Conservation (phyloP, 2,113 vertebrate species). For the Orientallactaga bullata region DNA sequence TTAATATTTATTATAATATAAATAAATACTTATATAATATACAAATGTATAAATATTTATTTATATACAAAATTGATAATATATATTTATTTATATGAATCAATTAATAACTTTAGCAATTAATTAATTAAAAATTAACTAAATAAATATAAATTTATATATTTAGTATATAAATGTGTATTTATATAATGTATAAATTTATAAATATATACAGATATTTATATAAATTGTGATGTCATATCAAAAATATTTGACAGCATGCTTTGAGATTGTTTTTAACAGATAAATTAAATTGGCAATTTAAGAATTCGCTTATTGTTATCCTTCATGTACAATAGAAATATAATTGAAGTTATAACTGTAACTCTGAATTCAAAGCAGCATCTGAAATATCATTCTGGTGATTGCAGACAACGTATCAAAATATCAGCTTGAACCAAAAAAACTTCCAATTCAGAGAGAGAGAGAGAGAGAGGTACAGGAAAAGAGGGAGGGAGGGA, state of each 20-base stretch:
- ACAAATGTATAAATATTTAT: too few species aligned
- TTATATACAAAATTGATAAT: too few species aligned
- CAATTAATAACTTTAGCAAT: too few species aligned
- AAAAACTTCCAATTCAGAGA: background rate
- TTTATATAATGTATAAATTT: too few species aligned
- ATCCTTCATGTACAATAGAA: background rate
- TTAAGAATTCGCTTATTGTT: conserved; percentile 4
- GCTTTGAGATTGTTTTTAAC: background rate
- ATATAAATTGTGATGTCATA: background rate
- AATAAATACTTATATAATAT: too few species aligned
- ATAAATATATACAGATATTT: too few species aligned
- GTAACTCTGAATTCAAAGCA: conserved; percentile 21
- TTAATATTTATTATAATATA: too few species aligned
- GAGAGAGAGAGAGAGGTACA: too few species aligned
- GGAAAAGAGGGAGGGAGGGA: background rate
- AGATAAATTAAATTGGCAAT: background rate
- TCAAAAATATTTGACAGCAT: conserved; percentile 27
- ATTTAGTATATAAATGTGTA: too few species aligned
- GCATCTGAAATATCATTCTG: background rate
- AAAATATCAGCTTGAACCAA: background rate
- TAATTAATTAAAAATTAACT: too few species aligned
- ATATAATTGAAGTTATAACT: background rate
- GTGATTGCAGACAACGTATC: background rate
- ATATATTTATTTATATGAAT: too few species aligned
- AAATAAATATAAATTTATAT: too few species aligned